Base-by-base conservation (phyloP, 2,113 vertebrate genomes). In the Hypomesus transpacificus region DNA sequence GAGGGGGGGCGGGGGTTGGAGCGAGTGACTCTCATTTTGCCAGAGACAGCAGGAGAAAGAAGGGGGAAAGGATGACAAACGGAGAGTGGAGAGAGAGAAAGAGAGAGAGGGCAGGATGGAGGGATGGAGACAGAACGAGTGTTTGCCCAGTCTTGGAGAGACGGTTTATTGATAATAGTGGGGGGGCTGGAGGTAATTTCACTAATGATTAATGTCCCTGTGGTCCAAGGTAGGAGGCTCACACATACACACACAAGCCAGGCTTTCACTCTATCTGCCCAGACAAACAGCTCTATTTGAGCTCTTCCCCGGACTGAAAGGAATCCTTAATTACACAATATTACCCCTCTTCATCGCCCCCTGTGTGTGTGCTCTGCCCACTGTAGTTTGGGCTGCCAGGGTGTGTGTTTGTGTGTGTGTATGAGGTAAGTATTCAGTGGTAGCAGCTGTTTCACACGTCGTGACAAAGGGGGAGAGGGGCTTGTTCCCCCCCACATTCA, bases 281-380 rank as follows among this genome's bases (percentile, higher is more conserved):
- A 93, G 95, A 96, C 94, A 98, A 98, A 98, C 95, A 95, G 93
- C 94, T 95, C 94, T 95, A 95, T 97, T 98, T 99, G 95, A 96
- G 96, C 95, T 95, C 94, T 96, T 95, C 95, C 91, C 94, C 94
- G 85, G 94, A 93, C 93, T 98, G 95, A 98, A 99, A 98, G 94
- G 94, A 98, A 99, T 96, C 94, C 94, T 96, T 98, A 98, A 98
- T 98, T 98, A 96, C 95, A 95, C 94, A 98, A 97, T 94, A 98
- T 96, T 96, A 95, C 94, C 94, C 93, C 92, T 96, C 95, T 95
- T 96, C 95, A 94, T 93, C 84, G 94, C 94, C 91, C 90, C 90
- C 90, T 87, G 92, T 93, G 94, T 91, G 69, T 92, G 89, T 86
- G 77, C 85, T 81, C 70, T 86, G 89, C 89, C 87, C 81, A 86